Evolutionary conservation across 2,888 invertebrate genomes (phyloP).

Genomic region (Cataglyphis albicans): DNA sequence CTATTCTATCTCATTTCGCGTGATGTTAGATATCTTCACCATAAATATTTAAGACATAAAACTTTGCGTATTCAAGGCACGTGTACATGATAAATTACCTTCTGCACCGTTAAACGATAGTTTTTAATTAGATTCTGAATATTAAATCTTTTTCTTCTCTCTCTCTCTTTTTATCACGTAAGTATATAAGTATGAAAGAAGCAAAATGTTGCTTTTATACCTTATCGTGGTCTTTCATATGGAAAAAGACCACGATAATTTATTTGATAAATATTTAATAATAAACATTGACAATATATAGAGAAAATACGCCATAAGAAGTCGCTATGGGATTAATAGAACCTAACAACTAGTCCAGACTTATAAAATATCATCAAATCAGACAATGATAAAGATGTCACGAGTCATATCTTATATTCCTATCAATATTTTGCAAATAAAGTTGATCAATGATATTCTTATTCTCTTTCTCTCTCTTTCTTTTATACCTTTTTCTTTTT

Average conservation of each 20-base stretch:
- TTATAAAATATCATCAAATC: constrained; percentile 85
- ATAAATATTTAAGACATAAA: not conserved
- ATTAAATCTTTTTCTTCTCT: not conserved
- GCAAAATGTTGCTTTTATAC: too few relatives aligned
- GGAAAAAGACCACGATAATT: constrained; percentile 45
- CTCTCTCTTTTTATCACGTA: not conserved
- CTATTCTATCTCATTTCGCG: not conserved
- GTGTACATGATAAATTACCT: not conserved
- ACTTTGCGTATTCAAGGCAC: not conserved
- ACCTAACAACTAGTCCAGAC: constrained; percentile 85
- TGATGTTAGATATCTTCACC: not conserved
- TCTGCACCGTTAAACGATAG: constrained; percentile 8
- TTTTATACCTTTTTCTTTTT: constrained; percentile 30
- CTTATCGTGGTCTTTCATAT: too few relatives aligned
- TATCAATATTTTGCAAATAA: constrained; percentile 80
- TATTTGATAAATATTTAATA: constrained; percentile 86
- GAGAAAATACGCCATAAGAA: constrained; percentile 86
- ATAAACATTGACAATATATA: constrained; percentile 86
- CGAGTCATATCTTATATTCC: constrained; percentile 77
- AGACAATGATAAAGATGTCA: constrained; percentile 83
- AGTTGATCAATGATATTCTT: constrained; percentile 72
- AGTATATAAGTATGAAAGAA: not conserved
- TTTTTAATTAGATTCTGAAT: constrained; percentile 7
- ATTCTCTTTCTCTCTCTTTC: constrained; percentile 54
- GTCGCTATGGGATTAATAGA: constrained; percentile 85